Evolutionary conservation across 2,888 invertebrate species (phyloP).

Genomic region (Galeopsomyia nigrocyanea): DNA sequence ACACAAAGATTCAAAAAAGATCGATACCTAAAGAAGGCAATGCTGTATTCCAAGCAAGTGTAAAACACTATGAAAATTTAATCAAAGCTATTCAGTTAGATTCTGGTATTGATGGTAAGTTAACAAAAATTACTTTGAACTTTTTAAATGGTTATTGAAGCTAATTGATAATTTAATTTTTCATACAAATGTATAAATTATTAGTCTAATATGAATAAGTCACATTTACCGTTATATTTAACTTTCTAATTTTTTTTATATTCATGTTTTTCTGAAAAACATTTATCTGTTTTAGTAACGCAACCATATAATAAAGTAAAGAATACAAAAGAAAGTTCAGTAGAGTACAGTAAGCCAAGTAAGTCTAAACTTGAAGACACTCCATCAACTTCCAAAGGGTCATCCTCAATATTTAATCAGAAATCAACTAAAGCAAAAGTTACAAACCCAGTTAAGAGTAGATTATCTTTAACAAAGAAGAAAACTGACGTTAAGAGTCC

Average conservation of each 20-base stretch:
- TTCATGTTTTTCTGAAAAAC: not conserved
- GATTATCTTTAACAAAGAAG: not conserved
- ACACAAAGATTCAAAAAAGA: conserved; percentile 50
- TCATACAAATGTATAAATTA: not conserved
- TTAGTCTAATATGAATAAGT: not conserved
- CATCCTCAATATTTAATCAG: conserved; percentile 3
- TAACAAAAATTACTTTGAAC: not conserved
- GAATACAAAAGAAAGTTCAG: conserved; percentile 39
- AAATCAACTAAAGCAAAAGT: conserved; percentile 10
- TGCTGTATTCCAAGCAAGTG: conserved; percentile 46
- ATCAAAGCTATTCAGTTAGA: conserved; percentile 52
- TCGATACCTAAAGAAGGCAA: conserved; percentile 48
- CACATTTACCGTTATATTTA: not conserved
- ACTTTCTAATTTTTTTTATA: not conserved
- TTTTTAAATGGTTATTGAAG: not conserved
- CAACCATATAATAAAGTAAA: conserved; percentile 8
- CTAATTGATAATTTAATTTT: conserved; percentile 5
- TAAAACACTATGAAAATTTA: conserved; percentile 45
- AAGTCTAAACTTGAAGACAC: conserved; percentile 14
- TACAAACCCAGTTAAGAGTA: not conserved
- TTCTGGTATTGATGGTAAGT: conserved; percentile 53
- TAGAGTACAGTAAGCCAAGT: not conserved
- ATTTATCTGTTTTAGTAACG: conserved; percentile 29
- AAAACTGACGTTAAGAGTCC: not conserved
- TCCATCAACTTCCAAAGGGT: conserved; percentile 14